Percentiles rank a stretch among this genome's conserved stretches.
Evolutionary conservation across 2,888 invertebrate species (phyloP).

Genomic region (Amphipyra berbera): DNA sequence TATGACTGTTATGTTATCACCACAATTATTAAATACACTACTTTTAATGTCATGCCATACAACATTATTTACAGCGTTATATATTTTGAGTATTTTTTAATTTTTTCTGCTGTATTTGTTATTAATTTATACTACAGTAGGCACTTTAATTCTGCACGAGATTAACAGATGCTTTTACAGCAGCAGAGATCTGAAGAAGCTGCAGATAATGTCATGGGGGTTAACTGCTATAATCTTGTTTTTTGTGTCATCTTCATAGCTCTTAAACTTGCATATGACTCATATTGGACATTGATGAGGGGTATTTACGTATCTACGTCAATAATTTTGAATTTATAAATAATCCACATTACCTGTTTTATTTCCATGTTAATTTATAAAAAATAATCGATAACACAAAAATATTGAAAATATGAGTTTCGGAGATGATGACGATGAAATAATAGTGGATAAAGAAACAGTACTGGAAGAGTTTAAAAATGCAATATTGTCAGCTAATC

Average conservation of each 20-base stretch:
- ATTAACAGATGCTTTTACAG: slow-evolving; percentile 17
- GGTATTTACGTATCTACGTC: slow-evolving; percentile 26
- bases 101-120: slow-evolving; percentile 7
- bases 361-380: slow-evolving; percentile 27
- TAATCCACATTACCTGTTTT: slow-evolving; percentile 19
- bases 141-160: slow-evolving; percentile 17
- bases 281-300: slow-evolving; percentile 29
- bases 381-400: slow-evolving; percentile 28
- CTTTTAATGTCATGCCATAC: slow-evolving; percentile 2
- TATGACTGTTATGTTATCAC: slow-evolving; percentile 19
- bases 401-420: slow-evolving; percentile 21
- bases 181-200: slow-evolving; percentile 10
- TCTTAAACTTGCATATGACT: slow-evolving; percentile 33
- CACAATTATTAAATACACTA: slow-evolving; percentile 9
- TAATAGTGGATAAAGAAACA: slow-evolving; percentile 17
- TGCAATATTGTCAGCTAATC: slow-evolving; percentile 9
- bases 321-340: slow-evolving; percentile 33
- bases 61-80: slow-evolving; percentile 25
- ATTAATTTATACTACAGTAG: slow-evolving; percentile 31
- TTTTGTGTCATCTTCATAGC: slow-evolving; percentile 1
- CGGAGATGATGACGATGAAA: slow-evolving; percentile 20
- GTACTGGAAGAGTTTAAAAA: slow-evolving; percentile 14
- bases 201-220: slow-evolving; percentile 8
- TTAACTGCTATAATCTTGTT: slow-evolving; percentile 3
- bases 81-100: slow-evolving; percentile 26